Percentiles rank a stretch among this genome's conserved stretches.
Evolutionary conservation across 2,888 invertebrate species (phyloP).

Genomic region (Tenthredo distinguenda): DNA sequence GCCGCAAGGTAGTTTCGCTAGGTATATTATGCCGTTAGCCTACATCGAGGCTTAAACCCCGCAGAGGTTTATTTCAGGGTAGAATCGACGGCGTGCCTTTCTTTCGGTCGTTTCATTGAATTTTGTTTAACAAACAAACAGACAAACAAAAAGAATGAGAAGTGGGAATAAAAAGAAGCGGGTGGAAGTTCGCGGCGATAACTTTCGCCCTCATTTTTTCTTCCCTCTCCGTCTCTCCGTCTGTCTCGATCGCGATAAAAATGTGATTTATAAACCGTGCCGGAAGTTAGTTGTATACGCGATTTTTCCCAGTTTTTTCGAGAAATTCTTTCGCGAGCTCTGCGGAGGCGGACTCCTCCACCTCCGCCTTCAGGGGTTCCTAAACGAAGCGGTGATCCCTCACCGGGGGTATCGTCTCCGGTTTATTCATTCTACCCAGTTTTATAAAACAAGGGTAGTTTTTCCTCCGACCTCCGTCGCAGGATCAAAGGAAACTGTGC

Average conservation of each 20-base stretch:
- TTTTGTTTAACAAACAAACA: neutral
- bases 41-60: neutral
- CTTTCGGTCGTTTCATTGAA: neutral
- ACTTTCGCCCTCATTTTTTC: neutral
- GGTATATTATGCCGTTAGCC: neutral
- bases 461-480: too few species aligned
- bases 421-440: neutral
- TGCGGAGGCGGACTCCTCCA: neutral
- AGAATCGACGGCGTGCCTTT: neutral
- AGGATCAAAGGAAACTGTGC: too few species aligned
- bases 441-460: neutral
- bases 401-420: neutral
- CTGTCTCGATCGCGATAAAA: constrained; percentile 33
- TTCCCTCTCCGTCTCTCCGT: neutral
- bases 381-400: neutral
- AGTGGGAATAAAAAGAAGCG: neutral
- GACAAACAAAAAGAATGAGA: neutral
- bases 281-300: constrained; percentile 31
- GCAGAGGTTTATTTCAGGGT: neutral
- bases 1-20: neutral
- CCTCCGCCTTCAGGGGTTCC: neutral
- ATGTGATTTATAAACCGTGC: constrained; percentile 37
- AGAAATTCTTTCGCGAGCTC: neutral
- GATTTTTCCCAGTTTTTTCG: neutral
- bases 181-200: constrained; percentile 3